phyloP scores from a whole-genome alignment of 2,797 vertebrate genomes.

The Thunnus albacares region DNA sequence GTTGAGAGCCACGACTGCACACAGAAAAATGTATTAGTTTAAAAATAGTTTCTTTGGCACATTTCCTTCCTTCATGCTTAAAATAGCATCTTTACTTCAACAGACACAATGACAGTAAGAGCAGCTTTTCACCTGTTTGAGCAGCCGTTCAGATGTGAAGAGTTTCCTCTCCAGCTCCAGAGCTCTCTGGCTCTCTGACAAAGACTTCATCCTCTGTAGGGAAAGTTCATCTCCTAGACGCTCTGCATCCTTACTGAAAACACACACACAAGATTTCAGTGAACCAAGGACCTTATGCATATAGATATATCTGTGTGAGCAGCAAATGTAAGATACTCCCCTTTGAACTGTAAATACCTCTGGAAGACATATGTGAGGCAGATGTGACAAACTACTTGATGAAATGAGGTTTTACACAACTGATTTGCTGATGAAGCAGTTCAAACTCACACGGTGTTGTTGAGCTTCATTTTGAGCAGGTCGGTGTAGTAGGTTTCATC shows the following conservation, averaged over 20 bases:
- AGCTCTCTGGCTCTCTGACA: slow-evolving; percentile 94
- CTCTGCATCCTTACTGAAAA: slow-evolving; percentile 90
- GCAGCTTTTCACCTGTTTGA: slow-evolving; percentile 82
- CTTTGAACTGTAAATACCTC: neutral
- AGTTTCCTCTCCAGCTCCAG: slow-evolving; percentile 96
- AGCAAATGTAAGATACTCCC: neutral
- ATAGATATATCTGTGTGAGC: neutral
- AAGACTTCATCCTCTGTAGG: slow-evolving; percentile 94
- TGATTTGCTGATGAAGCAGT: neutral
- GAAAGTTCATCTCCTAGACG: slow-evolving; percentile 91
- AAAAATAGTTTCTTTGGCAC: no score
- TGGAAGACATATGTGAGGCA: no score
- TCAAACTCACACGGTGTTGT: slow-evolving; percentile 89
- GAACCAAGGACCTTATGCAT: neutral
- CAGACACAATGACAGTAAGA: neutral
- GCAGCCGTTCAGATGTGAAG: slow-evolving; percentile 88
- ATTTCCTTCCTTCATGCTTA: no score
- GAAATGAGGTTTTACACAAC: neutral
- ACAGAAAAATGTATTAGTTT: no score
- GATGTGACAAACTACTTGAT: neutral
- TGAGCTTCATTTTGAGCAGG: slow-evolving; percentile 93
- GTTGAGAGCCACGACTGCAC: no score
- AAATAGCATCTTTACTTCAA: no score
- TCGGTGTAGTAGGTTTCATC: slow-evolving; percentile 91
- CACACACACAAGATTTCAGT: slow-evolving; percentile 10